phyloP scores from a whole-genome alignment of 2,888 invertebrate species.

The Pyrrhosoma nymphula region DNA sequence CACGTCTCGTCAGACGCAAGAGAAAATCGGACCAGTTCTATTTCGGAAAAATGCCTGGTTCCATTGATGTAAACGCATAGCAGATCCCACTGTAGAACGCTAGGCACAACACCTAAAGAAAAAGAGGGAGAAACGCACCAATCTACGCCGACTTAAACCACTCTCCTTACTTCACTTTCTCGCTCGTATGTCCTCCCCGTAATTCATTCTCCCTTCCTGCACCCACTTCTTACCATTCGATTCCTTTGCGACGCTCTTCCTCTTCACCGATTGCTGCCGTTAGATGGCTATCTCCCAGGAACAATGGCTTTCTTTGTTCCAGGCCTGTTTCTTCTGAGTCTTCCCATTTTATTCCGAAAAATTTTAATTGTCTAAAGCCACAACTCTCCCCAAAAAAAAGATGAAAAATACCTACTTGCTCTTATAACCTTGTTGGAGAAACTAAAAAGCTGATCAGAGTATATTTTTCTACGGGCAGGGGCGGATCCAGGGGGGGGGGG shows the following conservation, averaged over 20 bases:
- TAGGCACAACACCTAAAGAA: too few species aligned
- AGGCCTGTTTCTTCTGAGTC: neutral
- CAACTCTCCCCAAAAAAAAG: neutral
- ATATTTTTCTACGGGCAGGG: neutral
- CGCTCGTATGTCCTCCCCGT: neutral
- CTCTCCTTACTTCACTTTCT: neutral
- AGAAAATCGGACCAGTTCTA: too few species aligned
- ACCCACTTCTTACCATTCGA: neutral
- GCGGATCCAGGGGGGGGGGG: too few species aligned
- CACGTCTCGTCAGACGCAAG: too few species aligned
- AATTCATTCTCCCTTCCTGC: neutral
- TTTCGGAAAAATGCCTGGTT: too few species aligned
- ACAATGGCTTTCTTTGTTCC: slow-evolving; percentile 31
- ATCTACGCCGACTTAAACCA: neutral
- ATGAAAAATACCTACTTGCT: neutral
- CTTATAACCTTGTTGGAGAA: neutral
- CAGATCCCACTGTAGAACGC: too few species aligned
- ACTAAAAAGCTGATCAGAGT: neutral
- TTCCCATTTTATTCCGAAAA: slow-evolving; percentile 9
- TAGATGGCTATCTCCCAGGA: slow-evolving; percentile 4
- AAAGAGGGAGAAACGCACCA: neutral
- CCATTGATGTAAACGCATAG: too few species aligned
- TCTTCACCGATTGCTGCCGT: neutral
- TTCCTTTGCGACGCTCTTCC: neutral
- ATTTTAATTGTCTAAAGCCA: neutral